Conservation (phyloP, 2,113 vertebrate genomes). For the Maccullochella peelii region DNA sequence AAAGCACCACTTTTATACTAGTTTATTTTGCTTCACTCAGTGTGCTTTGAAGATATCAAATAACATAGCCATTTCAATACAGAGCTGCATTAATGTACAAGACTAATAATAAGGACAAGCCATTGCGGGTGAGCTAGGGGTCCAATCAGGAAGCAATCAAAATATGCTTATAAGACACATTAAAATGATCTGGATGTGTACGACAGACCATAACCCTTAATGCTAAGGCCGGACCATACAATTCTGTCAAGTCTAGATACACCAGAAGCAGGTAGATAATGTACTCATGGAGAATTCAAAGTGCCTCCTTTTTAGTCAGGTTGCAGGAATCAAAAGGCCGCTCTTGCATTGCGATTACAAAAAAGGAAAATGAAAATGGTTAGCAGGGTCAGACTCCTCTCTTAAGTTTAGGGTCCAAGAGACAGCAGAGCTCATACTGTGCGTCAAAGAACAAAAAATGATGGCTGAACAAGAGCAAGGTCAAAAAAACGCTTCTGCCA, state of each 20-base stretch:
- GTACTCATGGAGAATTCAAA: constrained; percentile 73
- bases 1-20: constrained; percentile 81
- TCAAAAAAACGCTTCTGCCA: constrained; percentile 30
- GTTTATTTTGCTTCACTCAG: constrained; percentile 76
- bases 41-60: constrained; percentile 77
- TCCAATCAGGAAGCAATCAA: constrained; percentile 65
- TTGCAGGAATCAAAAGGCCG: constrained; percentile 82
- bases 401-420: constrained; percentile 40
- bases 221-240: constrained; percentile 59
- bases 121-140: constrained; percentile 60
- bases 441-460: constrained; percentile 16
- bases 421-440: constrained; percentile 53
- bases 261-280: constrained; percentile 70
- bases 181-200: constrained; percentile 65
- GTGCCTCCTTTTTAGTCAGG: constrained; percentile 73
- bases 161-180: constrained; percentile 69
- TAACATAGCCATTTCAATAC: constrained; percentile 74
- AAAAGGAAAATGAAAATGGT: constrained; percentile 28
- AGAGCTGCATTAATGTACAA: constrained; percentile 75
- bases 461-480: constrained; percentile 32
- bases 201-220: constrained; percentile 52
- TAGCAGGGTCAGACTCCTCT: constrained; percentile 49
- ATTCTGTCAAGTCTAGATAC: constrained; percentile 54
- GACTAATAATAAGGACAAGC: constrained; percentile 72
- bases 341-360: constrained; percentile 66